phyloP scores from a whole-genome alignment of 2,888 invertebrate genomes.

The Ichneumon xanthorius region DNA sequence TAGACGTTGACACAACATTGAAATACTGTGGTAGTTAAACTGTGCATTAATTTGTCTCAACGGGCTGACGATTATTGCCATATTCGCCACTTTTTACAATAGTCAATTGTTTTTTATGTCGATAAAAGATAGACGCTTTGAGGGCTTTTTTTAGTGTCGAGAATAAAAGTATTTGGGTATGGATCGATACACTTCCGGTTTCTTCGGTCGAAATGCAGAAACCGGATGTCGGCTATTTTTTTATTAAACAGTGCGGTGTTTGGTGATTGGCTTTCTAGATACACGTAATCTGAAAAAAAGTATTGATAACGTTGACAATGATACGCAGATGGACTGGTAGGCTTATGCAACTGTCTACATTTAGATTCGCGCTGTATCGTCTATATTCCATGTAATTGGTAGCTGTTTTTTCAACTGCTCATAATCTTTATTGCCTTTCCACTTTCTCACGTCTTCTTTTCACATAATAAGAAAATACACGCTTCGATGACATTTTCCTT shows the following conservation, averaged over 20 bases:
- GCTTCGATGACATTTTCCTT: too few relatives aligned
- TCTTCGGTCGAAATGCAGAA: background rate
- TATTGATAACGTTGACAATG: constrained; percentile 41
- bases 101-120: background rate
- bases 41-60: too few relatives aligned
- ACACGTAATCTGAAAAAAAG: constrained; percentile 27
- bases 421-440: constrained; percentile 21
- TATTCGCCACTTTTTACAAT: background rate
- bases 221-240: too few relatives aligned
- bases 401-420: background rate
- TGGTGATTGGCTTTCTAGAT: constrained; percentile 42
- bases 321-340: background rate
- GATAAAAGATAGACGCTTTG: background rate
- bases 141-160: background rate
- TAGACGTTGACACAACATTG: too few relatives aligned
- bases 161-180: background rate
- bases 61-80: too few relatives aligned
- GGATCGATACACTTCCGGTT: background rate
- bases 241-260: too few relatives aligned
- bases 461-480: too few relatives aligned
- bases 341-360: constrained; percentile 26
- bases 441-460: background rate
- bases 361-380: constrained; percentile 34
- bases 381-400: background rate
- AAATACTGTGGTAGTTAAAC: too few relatives aligned